phyloP scores from a whole-genome alignment of 2,888 invertebrate genomes.

The Eristalis intricaria region DNA sequence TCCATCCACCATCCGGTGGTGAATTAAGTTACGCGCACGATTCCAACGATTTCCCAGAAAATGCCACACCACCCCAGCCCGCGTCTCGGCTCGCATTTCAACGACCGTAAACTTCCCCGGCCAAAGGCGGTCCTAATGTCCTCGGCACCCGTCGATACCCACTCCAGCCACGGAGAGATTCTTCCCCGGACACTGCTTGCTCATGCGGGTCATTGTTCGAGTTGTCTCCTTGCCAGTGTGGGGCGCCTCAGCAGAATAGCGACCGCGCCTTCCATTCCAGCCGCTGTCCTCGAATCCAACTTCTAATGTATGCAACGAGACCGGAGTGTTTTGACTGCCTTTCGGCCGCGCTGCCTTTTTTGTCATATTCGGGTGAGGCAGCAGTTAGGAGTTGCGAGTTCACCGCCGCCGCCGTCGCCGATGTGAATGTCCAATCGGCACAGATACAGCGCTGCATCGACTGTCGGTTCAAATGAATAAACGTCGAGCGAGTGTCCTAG shows the following conservation, averaged over 20 bases:
- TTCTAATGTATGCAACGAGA: slow-evolving; percentile 64
- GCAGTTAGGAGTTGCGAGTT: slow-evolving; percentile 24
- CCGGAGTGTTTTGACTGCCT: slow-evolving; percentile 69
- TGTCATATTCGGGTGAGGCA: slow-evolving; percentile 72
- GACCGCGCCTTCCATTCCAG: neutral
- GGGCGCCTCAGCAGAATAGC: slow-evolving; percentile 35
- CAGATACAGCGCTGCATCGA: slow-evolving; percentile 36
- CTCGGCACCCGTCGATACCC: slow-evolving; percentile 32
- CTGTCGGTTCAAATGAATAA: slow-evolving; percentile 56
- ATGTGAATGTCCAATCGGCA: slow-evolving; percentile 65
- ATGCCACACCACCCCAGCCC: slow-evolving; percentile 25
- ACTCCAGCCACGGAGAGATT: slow-evolving; percentile 62
- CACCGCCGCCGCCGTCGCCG: slow-evolving; percentile 1
- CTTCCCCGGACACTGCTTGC: slow-evolving; percentile 51
- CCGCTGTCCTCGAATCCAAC: neutral
- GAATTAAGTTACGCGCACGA: slow-evolving; percentile 62
- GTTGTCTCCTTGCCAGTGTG: slow-evolving; percentile 11
- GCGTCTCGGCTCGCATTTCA: slow-evolving; percentile 44
- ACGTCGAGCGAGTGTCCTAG: slow-evolving; percentile 31
- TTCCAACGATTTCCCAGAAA: slow-evolving; percentile 31
- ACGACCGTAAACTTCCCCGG: slow-evolving; percentile 52
- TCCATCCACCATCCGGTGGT: neutral
- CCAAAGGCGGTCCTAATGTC: slow-evolving; percentile 47
- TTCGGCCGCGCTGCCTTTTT: slow-evolving; percentile 60
- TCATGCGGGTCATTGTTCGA: slow-evolving; percentile 46